A percentile compares a stretch with the other conserved stretches of the same genome.
Evolutionary conservation across 2,113 vertebrate genomes (phyloP).

Genomic region (Saguinus midas): DNA sequence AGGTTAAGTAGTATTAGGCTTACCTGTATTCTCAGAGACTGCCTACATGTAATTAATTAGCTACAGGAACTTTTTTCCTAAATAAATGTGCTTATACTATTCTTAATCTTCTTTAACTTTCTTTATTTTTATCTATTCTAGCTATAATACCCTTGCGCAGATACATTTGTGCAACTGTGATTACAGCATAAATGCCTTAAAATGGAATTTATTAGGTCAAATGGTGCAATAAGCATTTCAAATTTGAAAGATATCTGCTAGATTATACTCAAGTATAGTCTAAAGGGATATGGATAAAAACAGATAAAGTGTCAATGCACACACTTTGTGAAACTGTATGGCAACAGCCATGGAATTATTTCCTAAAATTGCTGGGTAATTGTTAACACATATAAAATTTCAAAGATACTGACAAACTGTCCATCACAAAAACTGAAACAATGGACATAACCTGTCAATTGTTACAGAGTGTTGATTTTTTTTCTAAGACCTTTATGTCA

Average conservation of each 20-base stretch:
- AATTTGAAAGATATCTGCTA: neutral
- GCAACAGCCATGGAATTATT: neutral
- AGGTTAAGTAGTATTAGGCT: neutral
- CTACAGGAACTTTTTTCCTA: neutral
- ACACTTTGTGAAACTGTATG: neutral
- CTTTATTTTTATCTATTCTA: neutral
- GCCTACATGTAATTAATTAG: neutral
- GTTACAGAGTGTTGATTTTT: neutral
- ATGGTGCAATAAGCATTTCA: neutral
- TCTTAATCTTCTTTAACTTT: neutral
- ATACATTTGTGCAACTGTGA: neutral
- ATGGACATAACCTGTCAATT: neutral
- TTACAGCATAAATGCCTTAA: neutral
- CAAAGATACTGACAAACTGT: neutral
- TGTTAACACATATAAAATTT: neutral
- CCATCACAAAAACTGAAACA: slow-evolving; percentile 4
- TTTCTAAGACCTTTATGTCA: neutral
- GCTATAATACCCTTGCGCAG: neutral
- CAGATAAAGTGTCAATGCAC: neutral
- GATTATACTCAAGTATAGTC: neutral
- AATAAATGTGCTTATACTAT: neutral
- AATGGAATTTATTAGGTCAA: neutral
- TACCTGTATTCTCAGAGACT: slow-evolving; percentile 9
- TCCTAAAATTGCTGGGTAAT: neutral
- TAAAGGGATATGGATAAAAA: neutral